Evolutionary conservation across 2,888 invertebrate genomes (phyloP), one percentile per base, ranked within the genome.

Genomic region (Pyrgus malvae): DNA sequence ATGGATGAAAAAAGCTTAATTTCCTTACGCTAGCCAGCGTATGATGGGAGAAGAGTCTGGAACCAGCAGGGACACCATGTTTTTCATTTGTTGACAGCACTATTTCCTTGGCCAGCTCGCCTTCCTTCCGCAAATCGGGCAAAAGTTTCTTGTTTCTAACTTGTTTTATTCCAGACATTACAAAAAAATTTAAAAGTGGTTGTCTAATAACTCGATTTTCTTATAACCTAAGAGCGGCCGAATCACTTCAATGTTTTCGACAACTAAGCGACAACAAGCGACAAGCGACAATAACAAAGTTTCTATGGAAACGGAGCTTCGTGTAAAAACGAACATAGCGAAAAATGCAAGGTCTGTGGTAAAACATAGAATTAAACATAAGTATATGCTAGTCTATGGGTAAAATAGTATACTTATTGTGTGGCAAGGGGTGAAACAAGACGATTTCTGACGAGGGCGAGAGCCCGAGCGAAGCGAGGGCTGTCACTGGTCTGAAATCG

Each of bases 41-140:
- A 59, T 93, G 93, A 72, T 93, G 92, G 19, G 92, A 91, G 65
- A 90, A 93, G 19, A 93, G 83, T 41, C 93, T 80, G 17, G 91
- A 88, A 42, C 91, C 89, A 16, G 85, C 66, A 2, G 86, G 70
- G 29, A 73, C 81, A 17, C 78, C 80, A 58, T 86, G 83, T 66
- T 89, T 89, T 55, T 83, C 76, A 50, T 75, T 77, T 14, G 87
- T 84, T 25, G 82, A 70, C 31, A 90, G 69, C 2, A 80, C 65
- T 60, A 90, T 84, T 23, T 84, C 80, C 60, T 85, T 84, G 0
- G 68, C 68, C 9, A 90, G 70, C 55, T 67, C 63, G 1, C 91
- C 91, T 66, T 91, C 91, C 58, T 88, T 85, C 11, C 70, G 70
- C 57, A 91, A 65, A 61, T 88, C 80, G 4, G 91, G 91, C 14